Conservation (phyloP, 2,888 invertebrate genomes). For the Gerris lacustris region DNA sequence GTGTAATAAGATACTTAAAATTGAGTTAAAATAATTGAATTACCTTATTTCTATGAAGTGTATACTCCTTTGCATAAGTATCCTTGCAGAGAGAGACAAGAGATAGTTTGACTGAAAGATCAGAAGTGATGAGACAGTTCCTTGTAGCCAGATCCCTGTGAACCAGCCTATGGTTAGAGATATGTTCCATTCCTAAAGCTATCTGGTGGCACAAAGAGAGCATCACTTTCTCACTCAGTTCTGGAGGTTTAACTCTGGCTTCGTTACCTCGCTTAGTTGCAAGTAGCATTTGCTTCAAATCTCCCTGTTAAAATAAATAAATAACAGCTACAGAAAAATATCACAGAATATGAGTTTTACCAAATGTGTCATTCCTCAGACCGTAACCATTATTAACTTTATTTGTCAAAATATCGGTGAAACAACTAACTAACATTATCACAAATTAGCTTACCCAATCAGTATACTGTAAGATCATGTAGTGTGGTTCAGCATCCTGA, state of each 20-base stretch:
- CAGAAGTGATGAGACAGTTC: slow-evolving; percentile 77
- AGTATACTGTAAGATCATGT: slow-evolving; percentile 77
- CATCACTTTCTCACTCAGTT: slow-evolving; percentile 45
- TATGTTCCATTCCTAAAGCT: slow-evolving; percentile 66
- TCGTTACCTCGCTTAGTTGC: slow-evolving; percentile 44
- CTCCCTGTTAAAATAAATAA: slow-evolving; percentile 51
- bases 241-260: slow-evolving; percentile 32
- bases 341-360: too few species aligned
- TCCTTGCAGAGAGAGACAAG: slow-evolving; percentile 66
- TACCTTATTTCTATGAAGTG: slow-evolving; percentile 66
- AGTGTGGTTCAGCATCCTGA: slow-evolving; percentile 72
- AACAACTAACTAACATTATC: not conserved
- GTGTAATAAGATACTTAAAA: not conserved
- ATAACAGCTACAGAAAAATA: not conserved
- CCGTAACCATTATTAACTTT: not conserved
- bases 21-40: slow-evolving; percentile 7
- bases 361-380: not conserved
- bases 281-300: slow-evolving; percentile 75
- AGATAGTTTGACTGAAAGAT: slow-evolving; percentile 70
- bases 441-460: slow-evolving; percentile 65
- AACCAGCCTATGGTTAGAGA: slow-evolving; percentile 61
- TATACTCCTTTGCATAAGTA: slow-evolving; percentile 82
- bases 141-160: slow-evolving; percentile 85
- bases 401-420: not conserved
- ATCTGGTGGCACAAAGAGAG: slow-evolving; percentile 60